Conservation (phyloP, 2,888 invertebrate species). For the Timema cristinae region DNA sequence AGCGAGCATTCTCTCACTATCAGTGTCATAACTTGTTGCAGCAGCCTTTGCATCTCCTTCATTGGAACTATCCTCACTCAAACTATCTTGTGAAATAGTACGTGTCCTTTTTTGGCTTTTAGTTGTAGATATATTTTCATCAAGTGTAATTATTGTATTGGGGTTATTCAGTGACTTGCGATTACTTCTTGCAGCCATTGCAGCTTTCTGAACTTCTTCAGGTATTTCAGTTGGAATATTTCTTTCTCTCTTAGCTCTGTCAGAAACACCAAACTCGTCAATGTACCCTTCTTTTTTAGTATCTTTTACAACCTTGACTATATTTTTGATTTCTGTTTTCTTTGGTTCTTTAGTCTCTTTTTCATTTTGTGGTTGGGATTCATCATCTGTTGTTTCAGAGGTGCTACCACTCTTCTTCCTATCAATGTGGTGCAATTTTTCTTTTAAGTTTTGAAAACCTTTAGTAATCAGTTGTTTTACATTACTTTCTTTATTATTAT, state of each 20-base stretch:
- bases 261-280: background rate
- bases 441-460: conserved; percentile 36
- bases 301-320: conserved; percentile 24
- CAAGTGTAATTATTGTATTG: background rate
- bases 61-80: conserved; percentile 39
- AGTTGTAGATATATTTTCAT: conserved; percentile 33
- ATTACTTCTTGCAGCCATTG: conserved; percentile 63
- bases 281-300: conserved; percentile 12
- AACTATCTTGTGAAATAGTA: conserved; percentile 25
- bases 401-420: conserved; percentile 35
- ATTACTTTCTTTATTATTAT: conserved; percentile 32
- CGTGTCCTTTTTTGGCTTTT: conserved; percentile 29
- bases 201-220: conserved; percentile 67
- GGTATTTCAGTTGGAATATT: conserved; percentile 65
- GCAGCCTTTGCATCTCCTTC: conserved; percentile 20
- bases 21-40: conserved; percentile 26
- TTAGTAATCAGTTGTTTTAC: conserved; percentile 38
- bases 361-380: background rate
- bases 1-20: conserved; percentile 48
- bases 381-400: conserved; percentile 17
- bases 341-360: background rate
- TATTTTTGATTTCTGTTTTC: conserved; percentile 18
- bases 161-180: conserved; percentile 50
- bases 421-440: conserved; percentile 28
- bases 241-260: conserved; percentile 13